Percentiles rank a stretch among this genome's conserved stretches.
Evolutionary conservation across 2,113 vertebrate genomes (phyloP).

Genomic region (Macaca mulatta): DNA sequence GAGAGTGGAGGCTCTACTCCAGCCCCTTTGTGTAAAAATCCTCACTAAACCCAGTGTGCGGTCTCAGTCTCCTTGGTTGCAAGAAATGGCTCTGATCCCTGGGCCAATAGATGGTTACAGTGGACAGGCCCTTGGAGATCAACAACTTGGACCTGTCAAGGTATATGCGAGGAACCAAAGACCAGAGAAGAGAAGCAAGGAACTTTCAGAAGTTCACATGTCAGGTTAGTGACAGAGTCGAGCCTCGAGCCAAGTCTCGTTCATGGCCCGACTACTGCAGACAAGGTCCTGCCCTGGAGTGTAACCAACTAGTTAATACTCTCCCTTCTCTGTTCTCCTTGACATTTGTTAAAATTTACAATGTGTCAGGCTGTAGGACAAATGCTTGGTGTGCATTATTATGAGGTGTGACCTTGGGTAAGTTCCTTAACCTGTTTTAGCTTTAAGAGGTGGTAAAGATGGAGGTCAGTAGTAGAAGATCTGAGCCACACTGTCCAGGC

Average conservation of each 20-base stretch:
- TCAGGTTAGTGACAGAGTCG: neutral
- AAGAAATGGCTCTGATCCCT: neutral
- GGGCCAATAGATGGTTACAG: neutral
- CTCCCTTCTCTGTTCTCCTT: neutral
- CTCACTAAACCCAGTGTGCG: rapidly evolving
- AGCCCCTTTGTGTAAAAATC: rapidly evolving
- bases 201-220: neutral
- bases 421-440: neutral
- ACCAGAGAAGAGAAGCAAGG: neutral
- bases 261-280: neutral
- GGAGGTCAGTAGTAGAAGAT: neutral
- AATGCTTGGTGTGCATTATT: neutral
- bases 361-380: neutral
- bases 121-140: neutral
- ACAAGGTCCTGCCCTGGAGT: neutral
- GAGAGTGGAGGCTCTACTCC: neutral
- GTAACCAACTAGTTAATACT: too few relatives aligned
- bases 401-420: neutral
- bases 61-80: neutral
- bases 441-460: neutral
- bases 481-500: neutral
- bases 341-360: neutral
- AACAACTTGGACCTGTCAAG: neutral
- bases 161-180: neutral
- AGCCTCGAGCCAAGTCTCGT: neutral